A percentile compares a stretch with the other conserved stretches of the same genome.
Conservation (phyloP, 2,888 invertebrate species). For the Melikaiella ostensackeni region DNA sequence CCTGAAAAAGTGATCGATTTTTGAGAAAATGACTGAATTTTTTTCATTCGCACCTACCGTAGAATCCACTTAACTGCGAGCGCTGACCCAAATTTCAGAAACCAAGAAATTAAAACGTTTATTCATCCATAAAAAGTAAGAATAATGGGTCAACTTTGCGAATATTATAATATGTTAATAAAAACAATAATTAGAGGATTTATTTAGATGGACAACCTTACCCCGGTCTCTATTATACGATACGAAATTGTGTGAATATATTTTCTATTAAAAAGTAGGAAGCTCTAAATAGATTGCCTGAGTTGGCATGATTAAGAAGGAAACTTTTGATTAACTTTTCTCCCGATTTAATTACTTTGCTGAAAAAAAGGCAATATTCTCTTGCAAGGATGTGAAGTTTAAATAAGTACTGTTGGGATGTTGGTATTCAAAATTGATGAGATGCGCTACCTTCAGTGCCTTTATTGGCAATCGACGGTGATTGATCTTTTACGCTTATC, state of each 20-base stretch:
- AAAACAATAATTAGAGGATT: too few species aligned
- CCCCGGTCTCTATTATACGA: neutral
- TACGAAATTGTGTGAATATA: neutral
- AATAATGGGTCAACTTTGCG: too few species aligned
- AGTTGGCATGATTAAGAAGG: neutral
- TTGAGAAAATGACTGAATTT: too few species aligned
- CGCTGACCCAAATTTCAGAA: too few species aligned
- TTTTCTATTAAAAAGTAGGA: neutral
- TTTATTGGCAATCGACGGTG: constrained; percentile 38
- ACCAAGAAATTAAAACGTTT: too few species aligned
- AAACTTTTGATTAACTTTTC: neutral
- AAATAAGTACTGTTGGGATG: neutral
- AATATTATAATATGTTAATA: too few species aligned
- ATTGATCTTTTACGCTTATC: constrained; percentile 36
- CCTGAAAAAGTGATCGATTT: too few species aligned
- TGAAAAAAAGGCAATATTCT: constrained; percentile 2
- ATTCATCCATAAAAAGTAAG: too few species aligned
- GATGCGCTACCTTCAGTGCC: constrained; percentile 33
- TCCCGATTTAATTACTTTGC: constrained; percentile 19
- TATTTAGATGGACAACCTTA: too few species aligned
- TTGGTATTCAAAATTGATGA: constrained; percentile 37
- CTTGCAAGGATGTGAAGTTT: neutral
- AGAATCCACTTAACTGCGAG: too few species aligned
- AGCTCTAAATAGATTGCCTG: neutral
- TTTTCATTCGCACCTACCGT: too few species aligned